These are phyloP conservation scores for Cremastinae sp. DNA, from an alignment of 2,888 invertebrate genomes.

Conservation along the genomic window DNA sequence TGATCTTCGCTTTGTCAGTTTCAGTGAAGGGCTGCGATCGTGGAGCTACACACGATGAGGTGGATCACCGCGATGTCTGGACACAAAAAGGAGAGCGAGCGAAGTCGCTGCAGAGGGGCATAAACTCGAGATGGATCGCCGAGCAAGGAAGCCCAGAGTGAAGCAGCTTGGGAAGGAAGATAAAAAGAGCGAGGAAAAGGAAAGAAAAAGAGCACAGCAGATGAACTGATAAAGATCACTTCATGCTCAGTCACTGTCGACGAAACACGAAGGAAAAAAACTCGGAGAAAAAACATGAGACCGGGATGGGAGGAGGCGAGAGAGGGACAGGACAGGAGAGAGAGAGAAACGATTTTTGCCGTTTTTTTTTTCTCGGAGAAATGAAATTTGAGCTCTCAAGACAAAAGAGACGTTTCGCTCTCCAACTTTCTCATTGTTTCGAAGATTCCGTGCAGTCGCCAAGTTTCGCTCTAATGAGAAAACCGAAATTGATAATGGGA, in stretches of 20 bases:
- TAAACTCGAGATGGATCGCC: slow-evolving; percentile 24
- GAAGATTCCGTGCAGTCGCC: too few species aligned
- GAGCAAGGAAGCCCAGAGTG: slow-evolving; percentile 6
- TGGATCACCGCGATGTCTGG: slow-evolving; percentile 15
- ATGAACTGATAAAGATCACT: slow-evolving; percentile 46
- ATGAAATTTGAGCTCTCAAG: too few species aligned
- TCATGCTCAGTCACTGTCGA: slow-evolving; percentile 35
- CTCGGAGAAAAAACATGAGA: background rate
- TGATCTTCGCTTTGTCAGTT: slow-evolving; percentile 59
- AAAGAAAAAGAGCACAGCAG: slow-evolving; percentile 36
- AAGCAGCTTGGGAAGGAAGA: slow-evolving; percentile 8
- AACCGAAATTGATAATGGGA: too few species aligned
- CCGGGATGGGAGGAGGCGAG: background rate
- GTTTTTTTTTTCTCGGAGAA: too few species aligned
- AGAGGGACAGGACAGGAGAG: background rate
- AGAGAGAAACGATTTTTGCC: background rate
- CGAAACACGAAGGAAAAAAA: slow-evolving; percentile 2
- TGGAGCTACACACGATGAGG: slow-evolving; percentile 35
- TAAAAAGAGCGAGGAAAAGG: slow-evolving; percentile 10
- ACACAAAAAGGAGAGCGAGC: slow-evolving; percentile 34
- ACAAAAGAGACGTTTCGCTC: too few species aligned
- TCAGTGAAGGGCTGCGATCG: slow-evolving; percentile 39
- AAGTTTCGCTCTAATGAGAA: too few species aligned
- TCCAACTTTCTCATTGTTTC: too few species aligned
- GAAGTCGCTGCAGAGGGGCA: slow-evolving; percentile 43